Evolutionary conservation across 2,113 vertebrate genomes (phyloP), one percentile per base, ranked within the genome.

Genomic region (Chionomys nivalis): DNA sequence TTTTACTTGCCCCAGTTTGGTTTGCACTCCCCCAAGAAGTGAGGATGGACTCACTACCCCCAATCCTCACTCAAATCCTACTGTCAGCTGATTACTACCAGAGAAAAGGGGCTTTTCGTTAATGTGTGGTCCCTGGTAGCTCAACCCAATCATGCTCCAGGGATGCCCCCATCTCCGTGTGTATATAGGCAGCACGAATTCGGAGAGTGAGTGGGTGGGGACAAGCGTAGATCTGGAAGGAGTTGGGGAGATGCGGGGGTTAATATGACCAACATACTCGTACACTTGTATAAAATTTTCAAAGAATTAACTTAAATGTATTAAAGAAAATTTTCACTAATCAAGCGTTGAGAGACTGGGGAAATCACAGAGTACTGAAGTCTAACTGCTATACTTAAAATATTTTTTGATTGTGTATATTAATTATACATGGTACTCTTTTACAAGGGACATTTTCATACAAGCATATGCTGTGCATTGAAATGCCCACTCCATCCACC

Each of bases 321-420:
- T 75, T 75, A 75, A 75, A 58, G 58, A 58, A 58, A 75, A 63
- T 24, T 36, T 39, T n/a, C 7, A 39, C 42, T n/a, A 73, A 72
- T 10, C 24, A 47, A 4, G 21, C 33, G 9, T 77, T 68, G 13
- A 11, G n/a, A 11, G 9, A 8, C 10, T 2, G 5, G 3, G 2
- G 7, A 79, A 26, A 21, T 90, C 91, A 92, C 5, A 94, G 28
- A 89, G n/a, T 94, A 88, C 44, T 87, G 21, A 94, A 75, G 36
- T 66, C 42, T 92, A 83, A 87, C 33, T 52, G 28, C 21, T 66
- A 44, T 7, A 65, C 26, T 44, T 66, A 82, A 82, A 58, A n/a
- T 24, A 23, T 39, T 44, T 61, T 63, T 85, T 65, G 58, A 47
- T 47, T 82, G 16, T 86, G 16, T 85, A 7, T 65, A 47, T 66